phyloP scores from a whole-genome alignment of 2,797 vertebrate genomes.

The Eupleurogrammus muticus region DNA sequence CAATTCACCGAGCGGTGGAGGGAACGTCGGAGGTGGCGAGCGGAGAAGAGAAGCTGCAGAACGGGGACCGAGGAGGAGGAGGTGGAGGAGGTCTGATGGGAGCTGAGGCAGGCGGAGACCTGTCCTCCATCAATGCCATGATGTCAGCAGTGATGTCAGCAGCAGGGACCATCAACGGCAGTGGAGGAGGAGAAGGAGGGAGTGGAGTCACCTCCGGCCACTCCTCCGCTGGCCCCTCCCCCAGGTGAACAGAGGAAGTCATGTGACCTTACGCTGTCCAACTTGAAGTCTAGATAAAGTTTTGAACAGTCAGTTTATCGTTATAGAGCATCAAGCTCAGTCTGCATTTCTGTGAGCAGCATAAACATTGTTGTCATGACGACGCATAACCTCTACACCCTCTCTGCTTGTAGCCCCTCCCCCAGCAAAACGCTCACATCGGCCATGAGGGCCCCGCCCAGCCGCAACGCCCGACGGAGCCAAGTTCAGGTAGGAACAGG shows the following conservation, averaged over 20 bases:
- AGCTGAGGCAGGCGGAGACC: conserved; percentile 82
- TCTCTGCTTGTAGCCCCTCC: conserved; percentile 75
- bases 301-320: too few relatives aligned
- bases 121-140: conserved; percentile 93
- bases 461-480: conserved; percentile 88
- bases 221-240: conserved; percentile 66
- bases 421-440: conserved; percentile 83
- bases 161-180: conserved; percentile 81
- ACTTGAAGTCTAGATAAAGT: too few relatives aligned
- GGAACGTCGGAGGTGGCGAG: neutral
- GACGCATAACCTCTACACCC: neutral
- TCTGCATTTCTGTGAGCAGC: too few relatives aligned
- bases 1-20: conserved; percentile 47
- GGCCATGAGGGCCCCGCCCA: conserved; percentile 75
- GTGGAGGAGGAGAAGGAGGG: conserved; percentile 64
- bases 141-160: conserved; percentile 94
- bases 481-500: conserved; percentile 76
- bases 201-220: conserved; percentile 54
- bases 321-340: too few relatives aligned
- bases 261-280: too few relatives aligned
- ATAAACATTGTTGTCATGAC: neutral
- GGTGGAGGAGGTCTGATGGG: conserved; percentile 41
- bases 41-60: conserved; percentile 54
- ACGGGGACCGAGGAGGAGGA: conserved; percentile 56
- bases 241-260: conserved; percentile 65